These are phyloP conservation scores for Ophiothrix spiculata DNA, from an alignment of 35 echinoderm and acorn worm species.

Conservation along the genomic window DNA sequence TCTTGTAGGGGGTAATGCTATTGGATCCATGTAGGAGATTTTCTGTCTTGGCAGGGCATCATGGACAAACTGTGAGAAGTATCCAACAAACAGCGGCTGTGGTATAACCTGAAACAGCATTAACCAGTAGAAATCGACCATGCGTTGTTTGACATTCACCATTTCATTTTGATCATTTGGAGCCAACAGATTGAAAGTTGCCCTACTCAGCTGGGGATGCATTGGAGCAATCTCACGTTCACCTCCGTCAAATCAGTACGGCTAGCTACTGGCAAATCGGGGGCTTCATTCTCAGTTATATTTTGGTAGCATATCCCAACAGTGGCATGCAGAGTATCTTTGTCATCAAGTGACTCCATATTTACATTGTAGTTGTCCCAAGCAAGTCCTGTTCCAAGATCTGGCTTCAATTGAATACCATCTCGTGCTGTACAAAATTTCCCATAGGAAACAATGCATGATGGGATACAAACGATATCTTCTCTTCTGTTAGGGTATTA, in stretches of 20 bases:
- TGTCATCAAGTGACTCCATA: constrained; percentile 66
- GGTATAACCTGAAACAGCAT: neutral
- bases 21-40: constrained; percentile 65
- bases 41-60: constrained; percentile 52
- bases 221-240: constrained; percentile 26
- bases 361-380: constrained; percentile 89
- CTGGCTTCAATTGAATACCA: constrained; percentile 41
- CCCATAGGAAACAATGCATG: too few species aligned
- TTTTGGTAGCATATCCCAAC: constrained; percentile 87
- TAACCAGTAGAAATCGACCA: constrained; percentile 35
- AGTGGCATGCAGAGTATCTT: constrained; percentile 66
- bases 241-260: neutral
- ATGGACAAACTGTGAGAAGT: constrained; percentile 53
- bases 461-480: too few species aligned
- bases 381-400: constrained; percentile 58
- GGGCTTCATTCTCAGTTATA: neutral
- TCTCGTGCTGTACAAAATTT: constrained; percentile 50
- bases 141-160: neutral
- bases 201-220: constrained; percentile 3
- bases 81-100: constrained; percentile 54
- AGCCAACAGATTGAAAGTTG: constrained; percentile 1
- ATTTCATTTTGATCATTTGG: neutral
- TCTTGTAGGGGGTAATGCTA: constrained; percentile 54
- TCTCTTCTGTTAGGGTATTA: too few species aligned
- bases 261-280: neutral